Evolutionary conservation across 2,113 vertebrate species (phyloP).

Genomic region (Phycodurus eques): DNA sequence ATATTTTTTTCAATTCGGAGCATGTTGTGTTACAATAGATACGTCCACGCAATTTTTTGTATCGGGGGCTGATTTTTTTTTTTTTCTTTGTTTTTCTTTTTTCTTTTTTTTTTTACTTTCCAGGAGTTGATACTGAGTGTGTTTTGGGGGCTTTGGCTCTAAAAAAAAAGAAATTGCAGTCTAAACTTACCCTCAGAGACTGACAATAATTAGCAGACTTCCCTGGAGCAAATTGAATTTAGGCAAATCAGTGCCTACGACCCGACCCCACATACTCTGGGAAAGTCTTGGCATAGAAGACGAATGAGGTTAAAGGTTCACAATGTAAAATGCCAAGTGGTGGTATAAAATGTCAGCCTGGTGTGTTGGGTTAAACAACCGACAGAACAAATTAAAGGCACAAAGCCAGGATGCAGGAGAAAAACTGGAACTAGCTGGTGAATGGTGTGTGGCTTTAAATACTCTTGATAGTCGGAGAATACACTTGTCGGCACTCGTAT

Average conservation of each 20-base stretch:
- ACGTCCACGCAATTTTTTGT: no score
- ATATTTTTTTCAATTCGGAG: no score
- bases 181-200: no score
- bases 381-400: constrained; percentile 12
- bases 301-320: constrained; percentile 46
- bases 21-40: no score
- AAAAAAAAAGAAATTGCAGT: no score
- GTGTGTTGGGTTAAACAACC: constrained; percentile 2
- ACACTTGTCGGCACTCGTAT: constrained; percentile 1
- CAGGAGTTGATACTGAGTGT: no score
- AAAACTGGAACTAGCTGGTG: not conserved
- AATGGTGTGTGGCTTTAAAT: not conserved
- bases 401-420: not conserved
- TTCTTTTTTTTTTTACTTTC: no score
- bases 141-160: no score
- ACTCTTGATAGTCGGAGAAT: not conserved
- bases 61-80: no score
- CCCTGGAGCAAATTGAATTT: constrained; percentile 24
- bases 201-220: no score
- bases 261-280: not conserved
- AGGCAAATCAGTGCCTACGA: constrained; percentile 11
- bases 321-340: constrained; percentile 15
- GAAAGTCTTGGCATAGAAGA: constrained; percentile 5
- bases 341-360: constrained; percentile 35
- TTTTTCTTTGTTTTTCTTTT: no score